A percentile compares a stretch with the other conserved stretches of the same genome.
These are phyloP conservation scores for Sarcophaga carnaria DNA, from an alignment of 2,888 invertebrate genomes.

Conservation along the genomic window DNA sequence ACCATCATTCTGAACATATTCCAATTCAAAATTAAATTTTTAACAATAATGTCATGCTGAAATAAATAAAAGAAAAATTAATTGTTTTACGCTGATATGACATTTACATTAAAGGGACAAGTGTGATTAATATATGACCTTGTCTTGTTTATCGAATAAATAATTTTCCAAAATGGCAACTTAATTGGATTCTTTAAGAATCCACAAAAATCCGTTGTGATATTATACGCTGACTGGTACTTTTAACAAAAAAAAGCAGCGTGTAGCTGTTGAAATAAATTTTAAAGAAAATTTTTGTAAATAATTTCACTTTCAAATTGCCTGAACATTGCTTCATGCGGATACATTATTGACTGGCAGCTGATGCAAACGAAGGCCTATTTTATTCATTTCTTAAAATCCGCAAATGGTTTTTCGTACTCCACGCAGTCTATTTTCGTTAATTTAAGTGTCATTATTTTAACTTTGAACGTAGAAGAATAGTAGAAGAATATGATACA, in stretches of 20 bases:
- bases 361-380: not conserved
- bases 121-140: not conserved
- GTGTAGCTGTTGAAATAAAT: not conserved
- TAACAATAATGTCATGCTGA: not conserved
- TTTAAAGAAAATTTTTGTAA: not conserved
- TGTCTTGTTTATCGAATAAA: not conserved
- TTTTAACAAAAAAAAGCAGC: not conserved
- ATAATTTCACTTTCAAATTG: not conserved
- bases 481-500: too few species aligned
- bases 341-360: not conserved
- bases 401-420: too few species aligned
- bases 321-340: not conserved
- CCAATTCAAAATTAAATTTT: not conserved
- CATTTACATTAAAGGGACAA: conserved; percentile 10
- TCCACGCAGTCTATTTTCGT: too few species aligned
- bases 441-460: too few species aligned
- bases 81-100: not conserved
- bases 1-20: not conserved
- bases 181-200: not conserved
- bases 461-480: too few species aligned
- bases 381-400: not conserved
- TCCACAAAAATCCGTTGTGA: not conserved
- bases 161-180: not conserved
- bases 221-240: not conserved
- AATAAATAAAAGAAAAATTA: not conserved